These are phyloP conservation scores for Aricia agestis DNA, from an alignment of 1,140 invertebrate genomes.

Conservation along the genomic window DNA sequence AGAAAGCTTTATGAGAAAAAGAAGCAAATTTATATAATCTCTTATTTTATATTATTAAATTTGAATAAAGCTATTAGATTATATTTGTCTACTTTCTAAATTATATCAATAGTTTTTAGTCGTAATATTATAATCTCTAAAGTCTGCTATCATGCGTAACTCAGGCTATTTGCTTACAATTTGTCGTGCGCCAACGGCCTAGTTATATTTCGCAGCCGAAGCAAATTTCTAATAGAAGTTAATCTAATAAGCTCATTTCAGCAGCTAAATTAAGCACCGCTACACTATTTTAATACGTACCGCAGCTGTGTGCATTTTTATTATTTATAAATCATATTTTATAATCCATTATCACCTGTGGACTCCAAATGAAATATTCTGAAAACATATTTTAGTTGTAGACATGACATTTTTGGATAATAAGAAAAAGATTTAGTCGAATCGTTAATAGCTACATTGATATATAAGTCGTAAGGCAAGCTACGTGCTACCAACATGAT, in stretches of 20 bases:
- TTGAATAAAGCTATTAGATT: no score
- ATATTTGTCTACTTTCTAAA: neutral
- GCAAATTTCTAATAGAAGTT: neutral
- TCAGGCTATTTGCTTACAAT: neutral
- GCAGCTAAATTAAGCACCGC: neutral
- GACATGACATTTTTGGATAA: no score
- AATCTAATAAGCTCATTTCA: neutral
- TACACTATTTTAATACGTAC: neutral
- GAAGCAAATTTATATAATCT: no score
- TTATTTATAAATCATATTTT: neutral
- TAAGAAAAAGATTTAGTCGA: no score
- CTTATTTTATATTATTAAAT: no score
- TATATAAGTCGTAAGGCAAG: no score
- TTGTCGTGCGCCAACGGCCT: neutral
- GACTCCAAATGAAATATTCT: neutral
- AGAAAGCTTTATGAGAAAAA: no score
- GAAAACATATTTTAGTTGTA: neutral
- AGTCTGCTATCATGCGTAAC: neutral
- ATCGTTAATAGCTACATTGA: no score
- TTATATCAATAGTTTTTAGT: neutral
- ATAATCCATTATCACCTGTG: neutral
- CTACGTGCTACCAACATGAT: no score
- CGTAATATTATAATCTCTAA: neutral
- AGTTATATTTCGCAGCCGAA: neutral
- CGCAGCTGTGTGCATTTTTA: slow-evolving; percentile 2